phyloP scores from a whole-genome alignment of 1,140 invertebrate species.

The Lordiphosa stackelbergi region DNA sequence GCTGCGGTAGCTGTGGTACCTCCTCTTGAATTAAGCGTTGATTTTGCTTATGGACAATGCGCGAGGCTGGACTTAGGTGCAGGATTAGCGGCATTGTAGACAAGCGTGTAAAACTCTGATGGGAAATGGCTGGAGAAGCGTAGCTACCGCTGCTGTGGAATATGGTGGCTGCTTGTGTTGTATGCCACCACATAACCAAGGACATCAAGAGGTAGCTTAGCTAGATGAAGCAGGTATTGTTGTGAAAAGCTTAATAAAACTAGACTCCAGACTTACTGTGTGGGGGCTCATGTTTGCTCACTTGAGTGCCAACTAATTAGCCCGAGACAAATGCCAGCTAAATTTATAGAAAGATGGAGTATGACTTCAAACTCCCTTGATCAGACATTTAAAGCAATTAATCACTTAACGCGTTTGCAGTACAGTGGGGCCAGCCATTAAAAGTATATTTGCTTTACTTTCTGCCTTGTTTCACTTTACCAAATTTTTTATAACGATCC shows the following conservation, averaged over 20 bases:
- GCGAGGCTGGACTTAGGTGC: constrained; percentile 15
- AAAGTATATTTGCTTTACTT: too few relatives aligned
- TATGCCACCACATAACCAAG: background rate
- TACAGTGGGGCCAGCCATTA: constrained; percentile 28
- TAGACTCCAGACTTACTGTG: constrained; percentile 11
- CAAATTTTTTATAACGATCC: background rate
- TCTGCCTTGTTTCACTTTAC: too few relatives aligned
- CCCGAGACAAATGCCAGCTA: constrained; percentile 24
- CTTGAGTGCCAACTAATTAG: constrained; percentile 47
- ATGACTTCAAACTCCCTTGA: constrained; percentile 23
- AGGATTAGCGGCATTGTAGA: constrained; percentile 20
- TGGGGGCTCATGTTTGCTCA: constrained; percentile 31
- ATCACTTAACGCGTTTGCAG: constrained; percentile 32
- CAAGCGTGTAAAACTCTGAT: constrained; percentile 75
- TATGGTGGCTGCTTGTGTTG: constrained; percentile 33
- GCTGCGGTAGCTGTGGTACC: background rate
- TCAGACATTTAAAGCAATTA: constrained; percentile 17
- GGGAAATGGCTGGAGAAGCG: constrained; percentile 76
- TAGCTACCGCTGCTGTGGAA: constrained; percentile 40
- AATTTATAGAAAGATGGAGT: constrained; percentile 34
- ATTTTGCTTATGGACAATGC: constrained; percentile 29
- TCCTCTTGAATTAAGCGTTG: background rate
- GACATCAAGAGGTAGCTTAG: constrained; percentile 18
- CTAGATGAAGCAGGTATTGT: constrained; percentile 1
- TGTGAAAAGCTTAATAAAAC: background rate